These are phyloP conservation scores for Cantharis rustica DNA, from an alignment of 2,888 invertebrate species.

Conservation along the genomic window DNA sequence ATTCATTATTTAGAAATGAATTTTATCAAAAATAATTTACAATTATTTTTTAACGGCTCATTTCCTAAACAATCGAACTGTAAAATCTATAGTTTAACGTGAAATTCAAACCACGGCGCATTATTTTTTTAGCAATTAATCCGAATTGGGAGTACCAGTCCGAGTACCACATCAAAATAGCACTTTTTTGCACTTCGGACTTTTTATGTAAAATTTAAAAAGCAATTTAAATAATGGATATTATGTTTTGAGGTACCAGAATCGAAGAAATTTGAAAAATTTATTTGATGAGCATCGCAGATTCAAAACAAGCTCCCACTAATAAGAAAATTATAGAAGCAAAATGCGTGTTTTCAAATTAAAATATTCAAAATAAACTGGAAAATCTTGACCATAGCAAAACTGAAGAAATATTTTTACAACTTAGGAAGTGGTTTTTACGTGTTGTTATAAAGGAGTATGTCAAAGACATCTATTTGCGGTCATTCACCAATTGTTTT, in stretches of 20 bases:
- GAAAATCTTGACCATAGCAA: neutral
- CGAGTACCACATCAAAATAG: too few species aligned
- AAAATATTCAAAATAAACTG: neutral
- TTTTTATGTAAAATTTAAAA: neutral
- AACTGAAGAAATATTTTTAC: neutral
- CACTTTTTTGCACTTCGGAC: too few species aligned
- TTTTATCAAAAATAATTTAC: too few species aligned
- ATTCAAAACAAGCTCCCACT: neutral
- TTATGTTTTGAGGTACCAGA: neutral
- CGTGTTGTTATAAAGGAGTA: neutral
- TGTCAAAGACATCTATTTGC: slow-evolving; percentile 13
- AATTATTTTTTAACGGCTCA: too few species aligned
- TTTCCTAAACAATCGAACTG: too few species aligned
- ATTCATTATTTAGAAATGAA: too few species aligned
- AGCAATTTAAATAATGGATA: neutral
- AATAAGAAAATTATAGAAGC: neutral
- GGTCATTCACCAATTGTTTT: slow-evolving; percentile 14
- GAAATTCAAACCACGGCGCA: too few species aligned
- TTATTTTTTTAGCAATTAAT: too few species aligned
- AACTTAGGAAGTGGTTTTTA: neutral
- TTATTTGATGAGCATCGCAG: neutral
- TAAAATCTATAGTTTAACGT: too few species aligned
- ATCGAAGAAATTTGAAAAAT: neutral
- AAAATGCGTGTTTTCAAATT: neutral
- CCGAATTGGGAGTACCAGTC: too few species aligned